These are phyloP conservation scores for Morpho achilles DNA, from an alignment of 2,888 invertebrate species.

Conservation along the genomic window DNA sequence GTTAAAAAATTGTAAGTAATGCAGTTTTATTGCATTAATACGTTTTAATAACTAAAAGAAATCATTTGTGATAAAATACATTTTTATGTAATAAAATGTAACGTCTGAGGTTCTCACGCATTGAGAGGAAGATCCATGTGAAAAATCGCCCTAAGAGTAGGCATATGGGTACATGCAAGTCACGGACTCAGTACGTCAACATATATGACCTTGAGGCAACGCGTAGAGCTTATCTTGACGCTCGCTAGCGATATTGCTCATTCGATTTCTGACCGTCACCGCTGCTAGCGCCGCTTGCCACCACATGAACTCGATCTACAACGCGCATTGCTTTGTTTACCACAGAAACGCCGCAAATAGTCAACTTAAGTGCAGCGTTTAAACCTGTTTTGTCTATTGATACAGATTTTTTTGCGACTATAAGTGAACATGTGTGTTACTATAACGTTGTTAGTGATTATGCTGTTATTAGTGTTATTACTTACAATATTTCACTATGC, in stretches of 20 bases:
- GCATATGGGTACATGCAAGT: constrained; percentile 58
- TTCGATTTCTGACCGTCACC: constrained; percentile 47
- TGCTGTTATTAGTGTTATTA: constrained; percentile 44
- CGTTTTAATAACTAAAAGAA: too few species aligned
- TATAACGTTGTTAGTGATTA: constrained; percentile 44
- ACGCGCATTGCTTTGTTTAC: constrained; percentile 58
- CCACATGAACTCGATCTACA: constrained; percentile 31
- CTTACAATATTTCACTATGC: constrained; percentile 59
- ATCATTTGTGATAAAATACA: too few species aligned
- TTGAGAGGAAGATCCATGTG: constrained; percentile 12
- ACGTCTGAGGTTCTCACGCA: not conserved
- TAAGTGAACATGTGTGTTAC: constrained; percentile 44
- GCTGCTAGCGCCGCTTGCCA: constrained; percentile 34
- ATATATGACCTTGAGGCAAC: constrained; percentile 53
- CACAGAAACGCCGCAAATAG: constrained; percentile 18
- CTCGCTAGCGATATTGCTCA: constrained; percentile 48
- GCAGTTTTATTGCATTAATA: too few species aligned
- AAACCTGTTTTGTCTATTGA: constrained; percentile 5
- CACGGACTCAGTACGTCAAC: constrained; percentile 60
- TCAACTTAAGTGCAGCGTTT: constrained; percentile 17
- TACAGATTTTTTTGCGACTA: constrained; percentile 36
- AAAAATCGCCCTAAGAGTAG: constrained; percentile 38
- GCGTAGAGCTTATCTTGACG: constrained; percentile 62
- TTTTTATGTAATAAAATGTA: not conserved
- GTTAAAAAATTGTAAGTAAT: too few species aligned